Evolutionary conservation across 2,888 invertebrate species (phyloP).

Genomic region (Euplexia lucipara): DNA sequence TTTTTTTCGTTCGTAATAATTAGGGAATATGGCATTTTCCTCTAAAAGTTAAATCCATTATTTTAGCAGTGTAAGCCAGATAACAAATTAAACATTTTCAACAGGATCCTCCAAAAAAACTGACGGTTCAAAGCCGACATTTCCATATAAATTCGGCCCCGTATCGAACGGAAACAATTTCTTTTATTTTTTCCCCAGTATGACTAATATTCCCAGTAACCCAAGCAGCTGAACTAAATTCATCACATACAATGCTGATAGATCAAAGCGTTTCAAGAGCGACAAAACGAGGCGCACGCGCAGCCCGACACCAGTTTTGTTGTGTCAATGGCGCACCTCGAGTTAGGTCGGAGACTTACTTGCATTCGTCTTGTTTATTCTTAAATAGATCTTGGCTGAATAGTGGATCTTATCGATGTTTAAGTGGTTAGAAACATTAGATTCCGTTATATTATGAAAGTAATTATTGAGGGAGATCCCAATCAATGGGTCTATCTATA

Average conservation of each 20-base stretch:
- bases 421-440: not conserved
- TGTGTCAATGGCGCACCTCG: conserved; percentile 51
- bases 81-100: not conserved
- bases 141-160: not conserved
- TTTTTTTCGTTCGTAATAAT: no score
- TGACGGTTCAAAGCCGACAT: not conserved
- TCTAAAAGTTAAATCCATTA: not conserved
- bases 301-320: conserved; percentile 40
- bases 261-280: conserved; percentile 47
- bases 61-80: no score
- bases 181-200: conserved; percentile 2
- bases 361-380: conserved; percentile 33
- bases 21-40: no score
- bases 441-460: no score
- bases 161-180: not conserved
- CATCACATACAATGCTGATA: conserved; percentile 42
- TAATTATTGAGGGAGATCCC: no score
- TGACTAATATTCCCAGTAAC: conserved; percentile 55
- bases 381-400: conserved; percentile 31
- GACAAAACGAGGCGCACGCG: conserved; percentile 46
- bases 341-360: conserved; percentile 9
- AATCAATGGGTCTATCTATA: no score
- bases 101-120: not conserved
- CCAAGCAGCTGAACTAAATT: conserved; percentile 52
- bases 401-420: not conserved